Evolutionary conservation across 1,140 invertebrate genomes (phyloP), one percentile per base, ranked within the genome.

Genomic region (Diachasmimorpha longicaudata): DNA sequence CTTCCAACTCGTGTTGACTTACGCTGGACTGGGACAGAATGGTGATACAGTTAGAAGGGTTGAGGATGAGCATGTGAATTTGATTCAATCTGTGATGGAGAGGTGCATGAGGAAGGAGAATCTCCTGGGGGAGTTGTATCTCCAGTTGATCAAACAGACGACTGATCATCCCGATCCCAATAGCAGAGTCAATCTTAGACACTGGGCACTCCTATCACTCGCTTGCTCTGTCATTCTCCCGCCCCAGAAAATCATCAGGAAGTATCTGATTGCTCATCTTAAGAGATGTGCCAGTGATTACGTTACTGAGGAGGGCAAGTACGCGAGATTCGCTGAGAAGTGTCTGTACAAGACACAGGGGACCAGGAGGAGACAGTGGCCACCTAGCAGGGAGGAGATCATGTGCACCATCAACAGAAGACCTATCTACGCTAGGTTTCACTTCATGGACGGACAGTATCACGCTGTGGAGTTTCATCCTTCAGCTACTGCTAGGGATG

Each of bases 401-500:
- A 91, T 97, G 78, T 98, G 96, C 85, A 97, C 97, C 0, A 96
- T 96, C 14, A 96, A 97, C 81, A 91, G 97, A 55, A 90, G 96
- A 75, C 95, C 95, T 5, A 95, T 98, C 74, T 97, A 98, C 85
- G 95, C 96, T 0, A 92, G 96, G 63, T 96, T 99, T 80, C 93
- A 97, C 86, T 95, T 99, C 82, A 95, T 98, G 91, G 96, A 98
- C 87, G 97, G 96, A 2, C 96, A 98, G 83, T 97, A 97, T 85
- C 96, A 98, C 84, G 95, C 96, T 0, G 93, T 98, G 2, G 96
- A 98, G 87, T 98, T 98, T 89, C 96, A 98, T 87, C 96, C 97
- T 0, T 97, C 96, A 25, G 95, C 97, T 13, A 97, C 96, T 0
- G 95, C 97, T n/a, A 92, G 92, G 79, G 96, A 98, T 82, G 93